phyloP scores from a whole-genome alignment of 2,888 invertebrate species.

The Balanococcus diminutus region DNA sequence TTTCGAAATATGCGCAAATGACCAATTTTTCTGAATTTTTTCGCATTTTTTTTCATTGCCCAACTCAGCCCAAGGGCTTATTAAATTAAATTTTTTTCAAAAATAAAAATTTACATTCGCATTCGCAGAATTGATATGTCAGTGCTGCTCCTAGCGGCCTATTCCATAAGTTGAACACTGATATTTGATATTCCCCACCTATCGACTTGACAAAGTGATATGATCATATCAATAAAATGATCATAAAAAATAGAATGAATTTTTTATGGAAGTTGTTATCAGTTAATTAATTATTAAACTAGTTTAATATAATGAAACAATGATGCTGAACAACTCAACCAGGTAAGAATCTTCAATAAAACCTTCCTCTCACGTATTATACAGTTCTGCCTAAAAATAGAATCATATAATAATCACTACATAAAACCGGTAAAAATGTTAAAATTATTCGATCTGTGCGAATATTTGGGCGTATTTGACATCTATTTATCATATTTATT shows the following conservation, averaged over 20 bases:
- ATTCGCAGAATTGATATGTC: background rate
- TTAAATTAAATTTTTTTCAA: no score
- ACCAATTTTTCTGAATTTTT: no score
- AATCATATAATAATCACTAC: background rate
- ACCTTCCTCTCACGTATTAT: background rate
- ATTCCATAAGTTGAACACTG: background rate
- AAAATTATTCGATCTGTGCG: background rate
- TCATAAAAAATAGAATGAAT: constrained; percentile 38
- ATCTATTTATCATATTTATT: background rate
- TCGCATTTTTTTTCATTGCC: no score
- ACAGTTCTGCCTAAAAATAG: background rate
- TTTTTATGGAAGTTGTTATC: constrained; percentile 18
- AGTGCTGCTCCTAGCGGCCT: background rate
- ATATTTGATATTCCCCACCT: constrained; percentile 3
- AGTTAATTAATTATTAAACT: constrained; percentile 22
- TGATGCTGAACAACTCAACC: background rate
- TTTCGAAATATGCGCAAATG: no score
- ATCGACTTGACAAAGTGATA: constrained; percentile 24
- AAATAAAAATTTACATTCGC: no score
- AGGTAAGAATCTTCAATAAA: background rate
- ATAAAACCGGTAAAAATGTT: constrained; percentile 20
- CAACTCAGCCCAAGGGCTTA: background rate
- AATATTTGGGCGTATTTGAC: background rate
- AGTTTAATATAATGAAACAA: background rate
- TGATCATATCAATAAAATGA: constrained; percentile 42